phyloP scores from a whole-genome alignment of 2,113 vertebrate species.

The Pelmatolapia mariae region DNA sequence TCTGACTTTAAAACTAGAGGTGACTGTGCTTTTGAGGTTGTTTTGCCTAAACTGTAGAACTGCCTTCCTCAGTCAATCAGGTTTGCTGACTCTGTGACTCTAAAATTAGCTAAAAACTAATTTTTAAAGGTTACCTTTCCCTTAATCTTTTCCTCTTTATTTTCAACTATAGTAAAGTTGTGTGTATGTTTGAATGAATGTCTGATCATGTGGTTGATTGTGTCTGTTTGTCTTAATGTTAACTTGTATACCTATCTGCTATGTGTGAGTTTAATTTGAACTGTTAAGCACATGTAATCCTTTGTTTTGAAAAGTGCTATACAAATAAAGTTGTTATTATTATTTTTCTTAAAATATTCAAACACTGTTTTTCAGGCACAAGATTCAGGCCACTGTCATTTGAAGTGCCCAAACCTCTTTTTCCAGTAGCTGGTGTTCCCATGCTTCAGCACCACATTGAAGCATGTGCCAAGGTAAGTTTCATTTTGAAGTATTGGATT shows the following conservation, averaged over 20 bases:
- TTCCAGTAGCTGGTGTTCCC: slow-evolving; percentile 94
- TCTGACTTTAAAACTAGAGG: neutral
- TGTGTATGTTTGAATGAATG: neutral
- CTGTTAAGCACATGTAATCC: neutral
- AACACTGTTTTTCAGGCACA: slow-evolving; percentile 69
- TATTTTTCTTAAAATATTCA: neutral
- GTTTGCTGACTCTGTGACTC: neutral
- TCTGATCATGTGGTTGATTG: neutral
- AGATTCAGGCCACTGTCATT: slow-evolving; percentile 94
- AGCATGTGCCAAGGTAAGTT: slow-evolving; percentile 85
- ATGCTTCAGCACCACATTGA: slow-evolving; percentile 98
- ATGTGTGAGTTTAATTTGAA: neutral
- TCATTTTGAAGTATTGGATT: neutral
- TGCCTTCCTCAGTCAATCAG: neutral
- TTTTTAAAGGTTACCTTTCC: neutral
- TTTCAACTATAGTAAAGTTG: neutral
- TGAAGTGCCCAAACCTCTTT: slow-evolving; percentile 95
- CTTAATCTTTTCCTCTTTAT: neutral
- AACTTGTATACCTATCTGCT: neutral
- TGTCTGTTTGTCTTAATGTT: neutral
- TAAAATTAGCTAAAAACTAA: neutral
- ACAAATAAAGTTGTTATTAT: neutral
- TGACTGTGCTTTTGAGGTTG: neutral
- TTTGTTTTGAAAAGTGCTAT: neutral
- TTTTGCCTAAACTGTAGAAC: neutral